Percentiles rank a stretch among this genome's conserved stretches.
phyloP scores from a whole-genome alignment of 1,140 invertebrate genomes.

The Kradibia gibbosae region DNA sequence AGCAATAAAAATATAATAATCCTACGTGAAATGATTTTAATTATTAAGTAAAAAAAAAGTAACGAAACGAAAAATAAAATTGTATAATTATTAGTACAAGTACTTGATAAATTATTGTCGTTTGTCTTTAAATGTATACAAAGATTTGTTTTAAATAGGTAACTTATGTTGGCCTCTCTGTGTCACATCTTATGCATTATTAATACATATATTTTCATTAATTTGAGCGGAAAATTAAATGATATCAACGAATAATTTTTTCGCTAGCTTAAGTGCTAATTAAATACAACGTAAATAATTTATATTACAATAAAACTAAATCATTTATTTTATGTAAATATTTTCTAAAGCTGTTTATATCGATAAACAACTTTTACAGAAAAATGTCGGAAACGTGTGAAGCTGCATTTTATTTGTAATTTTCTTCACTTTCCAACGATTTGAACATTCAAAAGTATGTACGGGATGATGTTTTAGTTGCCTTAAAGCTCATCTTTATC shows the following conservation, averaged over 20 bases:
- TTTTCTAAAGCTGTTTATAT: neutral
- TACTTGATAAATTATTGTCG: neutral
- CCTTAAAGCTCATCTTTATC: neutral
- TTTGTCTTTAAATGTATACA: neutral
- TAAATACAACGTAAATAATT: slow-evolving; percentile 14
- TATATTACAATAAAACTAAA: slow-evolving; percentile 3
- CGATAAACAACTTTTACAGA: neutral
- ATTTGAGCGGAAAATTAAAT: neutral
- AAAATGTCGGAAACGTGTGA: neutral
- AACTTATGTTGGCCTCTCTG: neutral
- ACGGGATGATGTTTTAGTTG: no score
- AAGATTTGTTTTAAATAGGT: neutral
- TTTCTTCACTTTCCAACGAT: neutral
- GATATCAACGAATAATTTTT: neutral
- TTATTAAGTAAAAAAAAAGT: no score
- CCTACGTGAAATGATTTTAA: neutral
- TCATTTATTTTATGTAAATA: slow-evolving; percentile 16
- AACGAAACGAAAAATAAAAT: no score
- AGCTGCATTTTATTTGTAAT: neutral
- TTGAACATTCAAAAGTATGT: no score
- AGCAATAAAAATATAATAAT: neutral
- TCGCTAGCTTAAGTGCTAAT: neutral
- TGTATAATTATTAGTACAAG: neutral
- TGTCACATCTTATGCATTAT: no score
- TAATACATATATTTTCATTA: neutral